A percentile compares a stretch with the other conserved stretches of the same genome.
Evolutionary conservation across 1,140 invertebrate genomes (phyloP).

Genomic region (Matsumurasca onukii): DNA sequence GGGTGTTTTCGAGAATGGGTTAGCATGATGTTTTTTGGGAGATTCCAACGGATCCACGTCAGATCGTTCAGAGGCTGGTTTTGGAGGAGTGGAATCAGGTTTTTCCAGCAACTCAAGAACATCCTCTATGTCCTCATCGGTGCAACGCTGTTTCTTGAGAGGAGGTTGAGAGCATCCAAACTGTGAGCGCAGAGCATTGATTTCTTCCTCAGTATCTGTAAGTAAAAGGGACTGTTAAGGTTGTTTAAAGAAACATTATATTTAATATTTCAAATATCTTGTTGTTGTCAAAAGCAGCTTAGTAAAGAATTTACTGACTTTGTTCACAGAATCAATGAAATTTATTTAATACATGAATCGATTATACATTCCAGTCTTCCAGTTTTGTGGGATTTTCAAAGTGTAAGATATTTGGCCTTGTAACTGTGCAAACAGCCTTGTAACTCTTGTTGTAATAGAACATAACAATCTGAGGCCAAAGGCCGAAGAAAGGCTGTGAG

Average conservation of each 20-base stretch:
- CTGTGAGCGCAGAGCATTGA: neutral
- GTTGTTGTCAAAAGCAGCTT: too few relatives aligned
- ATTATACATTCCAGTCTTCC: too few relatives aligned
- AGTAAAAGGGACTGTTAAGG: neutral
- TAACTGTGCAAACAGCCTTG: too few relatives aligned
- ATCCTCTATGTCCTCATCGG: neutral
- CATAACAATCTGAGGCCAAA: too few relatives aligned
- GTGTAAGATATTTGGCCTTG: too few relatives aligned
- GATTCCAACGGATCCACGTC: conserved; percentile 20
- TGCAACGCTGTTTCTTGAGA: neutral
- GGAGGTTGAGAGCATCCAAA: neutral
- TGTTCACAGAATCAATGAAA: too few relatives aligned
- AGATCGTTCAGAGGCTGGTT: neutral
- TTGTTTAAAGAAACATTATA: neutral
- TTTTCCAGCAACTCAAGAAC: conserved; percentile 7
- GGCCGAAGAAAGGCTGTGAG: too few relatives aligned
- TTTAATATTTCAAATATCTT: neutral
- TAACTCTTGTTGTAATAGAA: too few relatives aligned
- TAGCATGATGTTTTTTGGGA: conserved; percentile 4
- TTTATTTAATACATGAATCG: too few relatives aligned
- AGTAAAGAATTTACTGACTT: too few relatives aligned
- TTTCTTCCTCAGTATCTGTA: neutral
- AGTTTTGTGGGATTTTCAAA: too few relatives aligned
- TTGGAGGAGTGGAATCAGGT: conserved; percentile 5
- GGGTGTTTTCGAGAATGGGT: conserved; percentile 31